Evolutionary conservation across 1,140 invertebrate species (phyloP), one percentile per base, ranked within the genome.

Genomic region (Psilanteris sp.): DNA sequence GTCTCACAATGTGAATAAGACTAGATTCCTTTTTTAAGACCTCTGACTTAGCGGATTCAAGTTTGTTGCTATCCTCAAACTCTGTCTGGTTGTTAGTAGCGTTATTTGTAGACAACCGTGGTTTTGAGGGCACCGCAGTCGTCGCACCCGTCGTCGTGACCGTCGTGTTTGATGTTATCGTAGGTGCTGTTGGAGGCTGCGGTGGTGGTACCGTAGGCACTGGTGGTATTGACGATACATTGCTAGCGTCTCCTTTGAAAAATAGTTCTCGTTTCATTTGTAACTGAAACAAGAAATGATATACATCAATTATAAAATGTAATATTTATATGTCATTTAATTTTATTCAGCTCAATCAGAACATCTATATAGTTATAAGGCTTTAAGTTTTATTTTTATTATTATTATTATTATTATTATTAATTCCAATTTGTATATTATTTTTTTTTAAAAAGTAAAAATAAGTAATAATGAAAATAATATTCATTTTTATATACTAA

Each of bases 191-290:
- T 37, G 88, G 90, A 16, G 83, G 85, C 39, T 84, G 88, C 29
- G 88, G 88, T 34, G 87, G 90, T 26, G 88, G 89, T 32, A 88
- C 89, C 52, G 85, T 80, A 18, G 83, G 81, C 79, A 87, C 85
- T 3, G 89, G 83, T 10, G 89, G 88, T 18, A 87, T 82, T 27
- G 88, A 86, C 79, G 90, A 89, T 57, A 89, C 79, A 14, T 85
- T 84, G 20, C 81, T 52, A 74, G 81, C 70, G 50, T 89, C 85
- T 29, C 84, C 78, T 85, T 94, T 94, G 88, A 94, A 94, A 87
- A 94, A 94, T 79, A 93, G 87, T 87, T 94, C 93, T 46, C 93
- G 91, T 88, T 94, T 94, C 84, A 91, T 91, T 88, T 93, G 93
- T 84, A 94, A 91, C 93, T 94, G 89, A 13, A 90, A 91, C 64